Evolutionary conservation across 2,113 vertebrate species (phyloP).

Genomic region (Eudorcas thomsonii): DNA sequence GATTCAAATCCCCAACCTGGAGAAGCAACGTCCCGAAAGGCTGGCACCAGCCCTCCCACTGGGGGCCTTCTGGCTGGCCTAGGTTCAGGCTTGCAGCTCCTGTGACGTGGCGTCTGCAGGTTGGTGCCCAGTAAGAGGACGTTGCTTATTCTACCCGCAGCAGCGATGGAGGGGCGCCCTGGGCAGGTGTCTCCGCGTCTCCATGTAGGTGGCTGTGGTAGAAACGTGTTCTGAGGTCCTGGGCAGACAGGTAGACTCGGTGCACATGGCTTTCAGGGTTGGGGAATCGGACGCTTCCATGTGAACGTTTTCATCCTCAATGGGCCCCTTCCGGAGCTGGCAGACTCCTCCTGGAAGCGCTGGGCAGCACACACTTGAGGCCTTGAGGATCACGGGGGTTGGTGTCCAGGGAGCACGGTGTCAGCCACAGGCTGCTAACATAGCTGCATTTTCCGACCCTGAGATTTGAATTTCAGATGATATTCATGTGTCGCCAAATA

Average conservation of each 20-base stretch:
- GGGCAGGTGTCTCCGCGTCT: fast-evolving
- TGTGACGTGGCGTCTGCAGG: fast-evolving
- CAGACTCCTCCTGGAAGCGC: not conserved
- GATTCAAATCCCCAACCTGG: not conserved
- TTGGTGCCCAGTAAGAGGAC: not conserved
- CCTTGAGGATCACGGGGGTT: fast-evolving
- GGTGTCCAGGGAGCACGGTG: fast-evolving
- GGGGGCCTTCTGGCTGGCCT: fast-evolving
- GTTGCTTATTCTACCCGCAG: not conserved
- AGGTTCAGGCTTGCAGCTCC: fast-evolving
- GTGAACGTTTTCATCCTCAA: not conserved
- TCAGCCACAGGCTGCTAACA: fast-evolving
- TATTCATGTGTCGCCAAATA: not conserved
- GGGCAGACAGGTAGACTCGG: no score
- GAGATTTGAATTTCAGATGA: no score
- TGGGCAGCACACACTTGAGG: fast-evolving
- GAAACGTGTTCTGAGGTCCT: not conserved
- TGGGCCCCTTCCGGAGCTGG: no score
- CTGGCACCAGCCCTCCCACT: fast-evolving
- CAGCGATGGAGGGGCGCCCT: fast-evolving
- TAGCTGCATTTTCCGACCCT: no score
- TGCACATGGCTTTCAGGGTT: fast-evolving
- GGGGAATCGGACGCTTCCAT: not conserved
- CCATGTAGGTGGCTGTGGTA: no score
- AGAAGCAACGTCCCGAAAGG: fast-evolving